These are phyloP conservation scores for Fringilla coelebs DNA, from an alignment of 2,797 vertebrate species.

Conservation along the genomic window DNA sequence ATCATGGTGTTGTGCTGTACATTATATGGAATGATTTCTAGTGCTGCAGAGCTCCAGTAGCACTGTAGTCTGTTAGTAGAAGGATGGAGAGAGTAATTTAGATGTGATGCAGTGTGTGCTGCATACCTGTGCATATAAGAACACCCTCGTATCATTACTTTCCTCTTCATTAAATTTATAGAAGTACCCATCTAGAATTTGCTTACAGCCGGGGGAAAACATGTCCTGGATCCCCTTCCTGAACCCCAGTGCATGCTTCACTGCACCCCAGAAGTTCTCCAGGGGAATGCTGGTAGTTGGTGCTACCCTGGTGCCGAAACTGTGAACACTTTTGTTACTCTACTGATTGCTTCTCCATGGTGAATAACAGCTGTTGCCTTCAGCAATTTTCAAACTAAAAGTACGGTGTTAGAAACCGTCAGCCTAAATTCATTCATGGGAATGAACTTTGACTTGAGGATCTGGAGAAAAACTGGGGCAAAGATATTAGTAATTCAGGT, in stretches of 20 bases:
- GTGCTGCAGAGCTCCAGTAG: conserved; percentile 1
- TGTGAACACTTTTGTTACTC: not conserved
- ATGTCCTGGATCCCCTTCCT: not conserved
- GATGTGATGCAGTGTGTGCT: not conserved
- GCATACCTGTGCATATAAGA: not conserved
- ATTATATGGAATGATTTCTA: not conserved
- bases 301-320: not conserved
- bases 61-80: not conserved
- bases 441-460: not conserved
- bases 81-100: not conserved
- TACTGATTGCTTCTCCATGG: not conserved
- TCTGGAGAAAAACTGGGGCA: not conserved
- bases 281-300: not conserved
- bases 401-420: accelerated
- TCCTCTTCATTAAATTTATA: not conserved
- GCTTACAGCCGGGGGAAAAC: not conserved
- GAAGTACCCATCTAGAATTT: not conserved
- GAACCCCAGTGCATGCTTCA: not conserved
- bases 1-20: not conserved
- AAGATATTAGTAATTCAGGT: not conserved
- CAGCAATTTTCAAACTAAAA: not conserved
- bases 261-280: not conserved
- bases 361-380: not conserved
- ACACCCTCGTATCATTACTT: not conserved
- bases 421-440: not conserved